Evolutionary conservation across 2,797 vertebrate genomes (phyloP), one percentile per base, ranked within the genome.

Genomic region (Malurus splendens): DNA sequence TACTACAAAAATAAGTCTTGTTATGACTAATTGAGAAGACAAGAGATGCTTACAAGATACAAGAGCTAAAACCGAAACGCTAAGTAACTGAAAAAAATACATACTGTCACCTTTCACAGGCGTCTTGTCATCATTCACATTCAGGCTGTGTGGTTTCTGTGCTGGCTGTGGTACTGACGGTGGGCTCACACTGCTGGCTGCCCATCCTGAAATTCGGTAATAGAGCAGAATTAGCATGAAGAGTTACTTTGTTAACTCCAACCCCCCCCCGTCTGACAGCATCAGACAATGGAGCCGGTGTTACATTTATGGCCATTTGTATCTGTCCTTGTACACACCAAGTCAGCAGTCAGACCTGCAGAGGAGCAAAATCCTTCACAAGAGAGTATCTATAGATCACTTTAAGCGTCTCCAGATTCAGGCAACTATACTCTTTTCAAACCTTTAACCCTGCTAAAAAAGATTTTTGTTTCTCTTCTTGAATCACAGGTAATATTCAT

Each of bases 171-270:
- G 74, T 65, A 93, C n/a, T 48, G 95, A 62, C 8, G 95, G 96
- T 20, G 95, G 90, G 83, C 54, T 94, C 74, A 79, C 81, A 52
- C n/a, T 94, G 87, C 79, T 92, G 65, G 95, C 95, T 88, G 96
- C 92, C 98, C 98, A 98, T 78, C 97, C 98, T 99, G 93, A 78
- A 97, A 97, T 59, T 91, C 76, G 95, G 82, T 28, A 94, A 66
- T 4, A 90, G 6, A 82, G 55, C 48, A 85, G 59, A 32, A 50
- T 90, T 84, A 93, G 32, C 1, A 1, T 28, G 25, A 86, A 52
- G 36, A 75, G 67, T 61, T 56, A 38, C 61, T 85, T 60, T 42
- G 39, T 47, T 42, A 67, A 42, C 52, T 56, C 41, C 1, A 15
- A 30, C 41, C 30, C 8, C 30, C 38, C 36, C 7, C 5, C 6